Evolutionary conservation across 2,888 invertebrate genomes (phyloP).

Genomic region (Mimumesa dahlbomi): DNA sequence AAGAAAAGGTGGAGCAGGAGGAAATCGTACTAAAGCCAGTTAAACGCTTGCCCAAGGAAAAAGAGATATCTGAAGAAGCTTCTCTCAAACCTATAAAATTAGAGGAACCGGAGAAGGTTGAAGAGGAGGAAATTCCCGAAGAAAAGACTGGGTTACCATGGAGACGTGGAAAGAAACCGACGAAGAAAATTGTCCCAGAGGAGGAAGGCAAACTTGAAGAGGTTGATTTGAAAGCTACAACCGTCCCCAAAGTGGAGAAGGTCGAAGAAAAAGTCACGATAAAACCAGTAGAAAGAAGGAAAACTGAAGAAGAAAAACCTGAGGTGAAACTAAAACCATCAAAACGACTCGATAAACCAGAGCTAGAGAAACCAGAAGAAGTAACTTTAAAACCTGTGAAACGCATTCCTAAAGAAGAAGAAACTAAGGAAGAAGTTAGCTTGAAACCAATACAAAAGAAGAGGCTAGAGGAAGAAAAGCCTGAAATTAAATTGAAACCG

Average conservation of each 20-base stretch:
- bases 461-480: slow-evolving; percentile 36
- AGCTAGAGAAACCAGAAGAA: slow-evolving; percentile 56
- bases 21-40: slow-evolving; percentile 69
- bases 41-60: slow-evolving; percentile 77
- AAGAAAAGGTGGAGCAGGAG: slow-evolving; percentile 61
- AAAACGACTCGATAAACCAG: slow-evolving; percentile 62
- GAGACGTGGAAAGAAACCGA: slow-evolving; percentile 57
- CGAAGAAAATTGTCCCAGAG: slow-evolving; percentile 12
- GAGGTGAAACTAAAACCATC: slow-evolving; percentile 40
- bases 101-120: slow-evolving; percentile 63
- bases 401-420: slow-evolving; percentile 31
- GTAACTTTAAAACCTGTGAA: slow-evolving; percentile 57
- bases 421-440: slow-evolving; percentile 65
- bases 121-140: slow-evolving; percentile 24
- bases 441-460: slow-evolving; percentile 66
- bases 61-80: slow-evolving; percentile 40
- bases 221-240: slow-evolving; percentile 66
- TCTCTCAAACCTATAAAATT: not conserved
- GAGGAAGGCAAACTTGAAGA: slow-evolving; percentile 34
- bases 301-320: slow-evolving; percentile 39
- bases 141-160: slow-evolving; percentile 59
- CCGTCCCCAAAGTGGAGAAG: slow-evolving; percentile 76
- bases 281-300: slow-evolving; percentile 47
- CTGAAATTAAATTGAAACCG: slow-evolving; percentile 62
- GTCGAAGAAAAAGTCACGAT: slow-evolving; percentile 71